phyloP scores from a whole-genome alignment of 2,113 vertebrate genomes.

The Romanogobio albipinnatus region DNA sequence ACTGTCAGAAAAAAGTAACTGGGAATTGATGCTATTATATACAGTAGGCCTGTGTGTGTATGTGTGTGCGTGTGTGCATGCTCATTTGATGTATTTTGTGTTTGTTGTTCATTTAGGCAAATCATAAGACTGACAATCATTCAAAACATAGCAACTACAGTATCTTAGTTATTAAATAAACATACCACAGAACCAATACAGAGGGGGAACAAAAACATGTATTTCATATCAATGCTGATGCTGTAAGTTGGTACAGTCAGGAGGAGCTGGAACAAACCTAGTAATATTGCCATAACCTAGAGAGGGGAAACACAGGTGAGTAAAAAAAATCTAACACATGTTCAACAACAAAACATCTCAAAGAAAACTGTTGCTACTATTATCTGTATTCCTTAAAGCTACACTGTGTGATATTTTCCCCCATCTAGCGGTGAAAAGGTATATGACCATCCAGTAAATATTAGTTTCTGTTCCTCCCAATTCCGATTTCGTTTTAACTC shows the following conservation, averaged over 20 bases:
- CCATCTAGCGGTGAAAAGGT: too few species aligned
- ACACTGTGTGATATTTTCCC: too few species aligned
- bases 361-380: background rate
- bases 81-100: conserved; percentile 1
- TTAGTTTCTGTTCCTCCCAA: too few species aligned
- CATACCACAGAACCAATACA: conserved; percentile 70
- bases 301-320: background rate
- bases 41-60: background rate
- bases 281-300: conserved; percentile 72
- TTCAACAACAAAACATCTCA: conserved; percentile 3
- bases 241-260: conserved; percentile 63
- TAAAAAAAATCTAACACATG: background rate
- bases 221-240: background rate
- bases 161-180: conserved; percentile 19
- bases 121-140: background rate
- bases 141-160: background rate
- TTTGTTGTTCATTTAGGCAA: background rate
- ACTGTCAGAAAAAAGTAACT: background rate
- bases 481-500: too few species aligned
- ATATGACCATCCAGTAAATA: too few species aligned
- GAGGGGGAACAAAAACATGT: conserved; percentile 66
- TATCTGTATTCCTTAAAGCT: background rate
- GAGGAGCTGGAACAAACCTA: conserved; percentile 74
- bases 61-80: background rate
- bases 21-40: background rate